A percentile compares a stretch with the other conserved stretches of the same genome.
Evolutionary conservation across 2,888 invertebrate species (phyloP).

Genomic region (Lycaena phlaeas): DNA sequence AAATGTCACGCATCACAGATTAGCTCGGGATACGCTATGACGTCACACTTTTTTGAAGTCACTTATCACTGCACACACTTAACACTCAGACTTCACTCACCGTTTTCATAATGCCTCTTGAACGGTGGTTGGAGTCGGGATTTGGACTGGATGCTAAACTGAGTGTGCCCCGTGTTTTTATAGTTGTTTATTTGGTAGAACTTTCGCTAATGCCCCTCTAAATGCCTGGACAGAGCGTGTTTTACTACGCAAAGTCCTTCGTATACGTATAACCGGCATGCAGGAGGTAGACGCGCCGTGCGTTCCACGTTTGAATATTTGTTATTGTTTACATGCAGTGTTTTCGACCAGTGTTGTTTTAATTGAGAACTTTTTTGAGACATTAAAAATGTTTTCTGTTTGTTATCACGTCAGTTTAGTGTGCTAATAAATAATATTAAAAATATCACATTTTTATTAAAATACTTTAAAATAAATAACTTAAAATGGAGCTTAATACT

Average conservation of each 20-base stretch:
- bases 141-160: slow-evolving; percentile 60
- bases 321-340: slow-evolving; percentile 13
- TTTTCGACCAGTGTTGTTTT: slow-evolving; percentile 12
- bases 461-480: too few relatives aligned
- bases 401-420: background rate
- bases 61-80: slow-evolving; percentile 34
- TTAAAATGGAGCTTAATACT: too few relatives aligned
- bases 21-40: slow-evolving; percentile 34
- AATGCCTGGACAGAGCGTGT: slow-evolving; percentile 38
- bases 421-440: background rate
- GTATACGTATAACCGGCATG: slow-evolving; percentile 42
- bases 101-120: slow-evolving; percentile 68
- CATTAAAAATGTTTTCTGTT: background rate
- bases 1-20: slow-evolving; percentile 23
- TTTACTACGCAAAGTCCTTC: slow-evolving; percentile 48
- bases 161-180: slow-evolving; percentile 60
- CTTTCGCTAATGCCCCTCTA: slow-evolving; percentile 67
- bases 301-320: slow-evolving; percentile 28
- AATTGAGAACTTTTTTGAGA: background rate
- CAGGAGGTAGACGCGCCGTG: slow-evolving; percentile 50
- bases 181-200: slow-evolving; percentile 66
- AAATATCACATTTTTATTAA: too few relatives aligned
- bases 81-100: slow-evolving; percentile 44
- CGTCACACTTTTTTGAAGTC: slow-evolving; percentile 59
- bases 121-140: slow-evolving; percentile 62